Evolutionary conservation across 2,888 invertebrate genomes (phyloP).

Genomic region (Polyommatus icarus): DNA sequence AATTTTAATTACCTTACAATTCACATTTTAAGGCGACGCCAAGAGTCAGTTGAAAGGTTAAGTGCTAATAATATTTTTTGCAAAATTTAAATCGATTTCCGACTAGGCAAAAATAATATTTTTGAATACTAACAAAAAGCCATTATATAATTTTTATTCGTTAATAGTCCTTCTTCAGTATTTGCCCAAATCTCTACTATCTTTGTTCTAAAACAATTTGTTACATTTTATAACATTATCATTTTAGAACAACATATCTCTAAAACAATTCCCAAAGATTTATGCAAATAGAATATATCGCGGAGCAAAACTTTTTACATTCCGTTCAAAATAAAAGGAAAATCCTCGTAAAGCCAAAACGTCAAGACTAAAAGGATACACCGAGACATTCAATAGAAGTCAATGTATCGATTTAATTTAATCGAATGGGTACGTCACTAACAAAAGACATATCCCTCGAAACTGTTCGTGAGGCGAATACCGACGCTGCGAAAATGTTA

Average conservation of each 20-base stretch:
- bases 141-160: too few species aligned
- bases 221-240: too few species aligned
- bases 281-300: conserved; percentile 17
- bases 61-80: background rate
- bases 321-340: conserved; percentile 38
- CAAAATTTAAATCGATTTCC: too few species aligned
- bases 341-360: conserved; percentile 27
- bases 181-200: too few species aligned
- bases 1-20: background rate
- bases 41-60: background rate
- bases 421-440: conserved; percentile 31
- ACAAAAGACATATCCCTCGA: conserved; percentile 35
- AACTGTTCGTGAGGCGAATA: conserved; percentile 61
- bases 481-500: conserved; percentile 62
- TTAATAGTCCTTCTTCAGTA: too few species aligned
- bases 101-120: too few species aligned
- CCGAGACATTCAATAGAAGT: conserved; percentile 37
- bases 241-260: background rate
- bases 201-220: too few species aligned
- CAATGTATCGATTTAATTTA: conserved; percentile 32
- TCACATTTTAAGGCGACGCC: background rate
- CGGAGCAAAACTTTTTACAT: background rate
- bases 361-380: conserved; percentile 50
- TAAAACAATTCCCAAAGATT: conserved; percentile 50
- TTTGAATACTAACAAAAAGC: too few species aligned